phyloP scores from a whole-genome alignment of 2,113 vertebrate species.

The Gymnobelideus leadbeateri region DNA sequence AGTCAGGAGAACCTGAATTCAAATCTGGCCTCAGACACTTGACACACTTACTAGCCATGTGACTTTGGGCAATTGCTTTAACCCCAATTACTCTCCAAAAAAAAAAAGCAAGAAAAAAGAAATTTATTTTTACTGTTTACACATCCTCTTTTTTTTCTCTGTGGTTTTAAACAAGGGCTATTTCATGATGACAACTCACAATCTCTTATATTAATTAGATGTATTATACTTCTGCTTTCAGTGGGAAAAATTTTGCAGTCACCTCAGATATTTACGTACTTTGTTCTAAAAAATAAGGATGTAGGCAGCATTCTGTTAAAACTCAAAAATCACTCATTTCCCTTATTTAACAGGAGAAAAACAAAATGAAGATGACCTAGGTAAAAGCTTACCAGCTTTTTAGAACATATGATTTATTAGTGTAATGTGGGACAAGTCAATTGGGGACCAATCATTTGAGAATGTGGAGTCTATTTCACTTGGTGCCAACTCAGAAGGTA shows the following conservation, averaged over 20 bases:
- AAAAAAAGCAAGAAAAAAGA: too few relatives aligned
- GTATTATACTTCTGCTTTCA: slow-evolving; percentile 63
- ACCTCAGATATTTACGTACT: slow-evolving; percentile 32
- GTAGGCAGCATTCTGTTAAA: slow-evolving; percentile 47
- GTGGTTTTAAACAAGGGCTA: slow-evolving; percentile 12
- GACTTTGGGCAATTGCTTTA: too few relatives aligned
- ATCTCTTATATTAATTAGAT: slow-evolving; percentile 43
- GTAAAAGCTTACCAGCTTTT: slow-evolving; percentile 22
- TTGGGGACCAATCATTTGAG: not conserved
- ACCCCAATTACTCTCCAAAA: too few relatives aligned
- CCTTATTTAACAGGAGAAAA: slow-evolving; percentile 49
- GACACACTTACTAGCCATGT: too few relatives aligned
- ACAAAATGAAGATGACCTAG: not conserved
- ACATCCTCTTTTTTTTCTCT: slow-evolving; percentile 9
- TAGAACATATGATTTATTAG: not conserved
- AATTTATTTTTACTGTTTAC: slow-evolving; percentile 17
- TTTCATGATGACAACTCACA: not conserved
- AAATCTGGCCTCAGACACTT: too few relatives aligned
- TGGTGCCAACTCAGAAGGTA: not conserved
- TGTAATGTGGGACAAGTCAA: not conserved
- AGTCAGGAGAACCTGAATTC: too few relatives aligned
- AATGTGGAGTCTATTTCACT: not conserved
- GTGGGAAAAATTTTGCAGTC: slow-evolving; percentile 53
- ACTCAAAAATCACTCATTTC: slow-evolving; percentile 58
- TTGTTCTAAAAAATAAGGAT: slow-evolving; percentile 55